Evolutionary conservation across 2,888 invertebrate genomes (phyloP).

Genomic region (Argyresthia albistria): DNA sequence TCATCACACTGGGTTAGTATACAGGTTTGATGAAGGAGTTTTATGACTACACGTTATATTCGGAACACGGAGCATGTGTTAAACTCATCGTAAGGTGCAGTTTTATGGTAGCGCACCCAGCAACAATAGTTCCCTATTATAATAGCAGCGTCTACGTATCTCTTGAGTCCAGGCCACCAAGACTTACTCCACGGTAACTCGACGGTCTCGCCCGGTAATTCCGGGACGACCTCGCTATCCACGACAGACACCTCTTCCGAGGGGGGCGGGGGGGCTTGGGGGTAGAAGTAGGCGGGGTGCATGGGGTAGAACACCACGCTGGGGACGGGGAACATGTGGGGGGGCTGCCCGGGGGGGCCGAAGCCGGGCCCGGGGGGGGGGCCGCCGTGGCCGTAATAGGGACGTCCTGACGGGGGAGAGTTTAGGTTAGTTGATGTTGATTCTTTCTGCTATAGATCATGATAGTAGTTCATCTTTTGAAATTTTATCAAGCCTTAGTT

Average conservation of each 20-base stretch:
- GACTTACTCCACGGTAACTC: conserved; percentile 67
- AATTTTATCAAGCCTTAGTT: too few relatives aligned
- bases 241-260: conserved; percentile 20
- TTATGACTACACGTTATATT: too few relatives aligned
- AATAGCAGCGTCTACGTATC: background rate
- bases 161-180: background rate
- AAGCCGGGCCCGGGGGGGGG: conserved; percentile 22
- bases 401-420: conserved; percentile 37
- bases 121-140: background rate
- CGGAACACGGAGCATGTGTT: too few relatives aligned
- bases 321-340: conserved; percentile 29
- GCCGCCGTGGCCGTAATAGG: conserved; percentile 52
- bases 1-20: too few relatives aligned
- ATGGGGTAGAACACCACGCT: conserved; percentile 50
- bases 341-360: conserved; percentile 20
- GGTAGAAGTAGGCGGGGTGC: conserved; percentile 59
- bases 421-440: conserved; percentile 2
- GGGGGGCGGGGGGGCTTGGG: conserved; percentile 30
- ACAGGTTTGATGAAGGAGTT: too few relatives aligned
- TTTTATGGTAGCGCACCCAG: too few relatives aligned
- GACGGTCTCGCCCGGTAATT: conserved; percentile 60
- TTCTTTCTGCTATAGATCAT: too few relatives aligned
- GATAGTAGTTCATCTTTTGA: too few relatives aligned
- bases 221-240: conserved; percentile 40
- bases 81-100: too few relatives aligned